Evolutionary conservation across 1,140 invertebrate species (phyloP), one percentile per base, ranked within the genome.

Genomic region (Monochamus saltuarius): DNA sequence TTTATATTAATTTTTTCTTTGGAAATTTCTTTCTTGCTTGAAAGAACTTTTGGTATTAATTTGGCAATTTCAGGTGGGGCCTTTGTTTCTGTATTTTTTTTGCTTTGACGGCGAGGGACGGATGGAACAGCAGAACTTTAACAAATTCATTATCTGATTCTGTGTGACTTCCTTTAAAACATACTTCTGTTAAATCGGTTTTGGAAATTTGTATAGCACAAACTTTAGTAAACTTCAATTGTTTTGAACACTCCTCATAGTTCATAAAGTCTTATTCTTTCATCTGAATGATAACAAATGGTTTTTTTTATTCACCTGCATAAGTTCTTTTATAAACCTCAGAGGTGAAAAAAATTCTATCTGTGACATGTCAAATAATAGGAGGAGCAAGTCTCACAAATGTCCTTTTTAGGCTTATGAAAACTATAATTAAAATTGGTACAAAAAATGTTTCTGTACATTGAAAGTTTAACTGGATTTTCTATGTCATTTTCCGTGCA

Each of bases 371-470:
- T 59, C 22, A 52, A 51, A 52, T 52, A 37, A 38, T 52, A 59
- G 13, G 13, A 40, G 16, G 46, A n/a, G 16, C 56, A 59, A 16
- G 22, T 59, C 14, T 59, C 56, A 40, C 56, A 52, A 38, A 59
- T 17, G 40, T 59, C 36, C 29, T 59, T 52, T 42, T 59, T 59
- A 39, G 56, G 47, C 38, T 59, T 59, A 51, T 51, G 13, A 52
- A 52, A 52, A 43, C 47, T 40, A 59, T 51, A 51, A 17, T 59
- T 59, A 39, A 59, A 59, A 37, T 59, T 40, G n/a, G 37, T 51
- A 14, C 7, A 19, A 52, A 59, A 36, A 36, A 59, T 59, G 36
- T 52, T 1, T 34, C 47, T 40, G 19, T 59, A 59, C 56, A 52
- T 51, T 36, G 29, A 59, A n/a, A 29, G 34, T 35, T 51, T 17